phyloP scores from a whole-genome alignment of 2,797 vertebrate species.

The Sylvia borin region DNA sequence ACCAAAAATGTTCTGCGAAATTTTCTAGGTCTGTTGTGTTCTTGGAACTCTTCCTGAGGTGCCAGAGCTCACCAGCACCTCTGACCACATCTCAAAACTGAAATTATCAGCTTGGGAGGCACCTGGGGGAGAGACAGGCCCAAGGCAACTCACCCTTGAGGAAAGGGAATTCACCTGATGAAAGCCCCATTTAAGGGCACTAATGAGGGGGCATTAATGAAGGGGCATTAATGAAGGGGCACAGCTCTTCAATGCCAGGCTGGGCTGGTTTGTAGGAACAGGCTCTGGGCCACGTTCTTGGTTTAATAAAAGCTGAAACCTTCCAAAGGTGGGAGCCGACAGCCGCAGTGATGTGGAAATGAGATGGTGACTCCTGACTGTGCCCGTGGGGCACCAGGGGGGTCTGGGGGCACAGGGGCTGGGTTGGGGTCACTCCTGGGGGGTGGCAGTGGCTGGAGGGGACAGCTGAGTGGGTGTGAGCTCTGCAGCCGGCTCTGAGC shows the following conservation, averaged over 20 bases:
- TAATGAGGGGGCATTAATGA: not conserved
- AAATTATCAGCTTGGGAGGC: not conserved
- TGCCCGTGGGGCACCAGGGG: fast-evolving
- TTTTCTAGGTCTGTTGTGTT: not conserved
- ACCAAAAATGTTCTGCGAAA: not conserved
- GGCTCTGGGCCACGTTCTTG: too few species aligned
- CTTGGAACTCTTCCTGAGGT: not conserved
- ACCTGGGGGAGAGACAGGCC: not conserved
- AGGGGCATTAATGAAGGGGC: not conserved
- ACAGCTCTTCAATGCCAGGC: not conserved
- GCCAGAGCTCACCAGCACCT: not conserved
- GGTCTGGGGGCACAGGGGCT: not conserved
- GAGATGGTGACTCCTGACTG: fast-evolving
- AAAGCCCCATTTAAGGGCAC: fast-evolving
- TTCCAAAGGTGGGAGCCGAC: not conserved
- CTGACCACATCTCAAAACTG: not conserved
- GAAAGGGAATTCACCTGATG: not conserved
- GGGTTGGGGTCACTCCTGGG: not conserved
- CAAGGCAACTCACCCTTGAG: fast-evolving
- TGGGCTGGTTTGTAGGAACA: not conserved
- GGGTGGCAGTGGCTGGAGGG: not conserved
- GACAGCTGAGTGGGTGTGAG: fast-evolving
- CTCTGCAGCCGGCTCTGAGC: too few species aligned
- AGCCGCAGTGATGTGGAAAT: fast-evolving
- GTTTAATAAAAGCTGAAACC: not conserved